Evolutionary conservation across 2,797 vertebrate species (phyloP).

Genomic region (Peromyscus melanophrys): DNA sequence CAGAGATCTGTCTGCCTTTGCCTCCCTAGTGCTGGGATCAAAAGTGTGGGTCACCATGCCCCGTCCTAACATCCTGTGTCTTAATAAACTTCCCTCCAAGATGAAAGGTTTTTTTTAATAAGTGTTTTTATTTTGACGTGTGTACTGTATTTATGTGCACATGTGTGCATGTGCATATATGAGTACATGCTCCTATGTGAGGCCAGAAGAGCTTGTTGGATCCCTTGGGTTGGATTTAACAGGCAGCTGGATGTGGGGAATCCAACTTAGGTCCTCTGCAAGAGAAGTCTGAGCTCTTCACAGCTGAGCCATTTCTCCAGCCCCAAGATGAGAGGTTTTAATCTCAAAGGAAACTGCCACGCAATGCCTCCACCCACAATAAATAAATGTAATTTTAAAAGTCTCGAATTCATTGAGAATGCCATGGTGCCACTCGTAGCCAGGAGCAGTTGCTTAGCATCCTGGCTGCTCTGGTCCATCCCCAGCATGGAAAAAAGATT

Average conservation of each 20-base stretch:
- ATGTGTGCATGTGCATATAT: not conserved
- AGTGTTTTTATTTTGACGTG: not conserved
- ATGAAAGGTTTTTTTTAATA: not conserved
- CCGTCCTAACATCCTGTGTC: not conserved
- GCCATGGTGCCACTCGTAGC: not conserved
- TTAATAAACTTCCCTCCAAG: not conserved
- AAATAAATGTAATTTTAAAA: not conserved
- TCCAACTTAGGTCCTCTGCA: not conserved
- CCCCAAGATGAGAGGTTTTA: not conserved
- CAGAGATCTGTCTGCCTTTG: not conserved
- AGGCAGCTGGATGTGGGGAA: not conserved
- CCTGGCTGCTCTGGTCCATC: not conserved
- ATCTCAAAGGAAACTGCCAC: not conserved
- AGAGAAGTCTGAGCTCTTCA: not conserved
- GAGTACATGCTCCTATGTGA: not conserved
- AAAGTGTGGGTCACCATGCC: not conserved
- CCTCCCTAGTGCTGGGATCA: not conserved
- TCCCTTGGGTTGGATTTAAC: not conserved
- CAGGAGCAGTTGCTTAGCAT: not conserved
- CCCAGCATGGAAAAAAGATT: not conserved
- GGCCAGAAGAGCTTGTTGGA: not conserved
- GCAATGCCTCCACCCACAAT: not conserved
- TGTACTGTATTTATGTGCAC: not conserved
- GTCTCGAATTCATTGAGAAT: not conserved
- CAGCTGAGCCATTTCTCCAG: not conserved